Evolutionary conservation across 2,888 invertebrate genomes (phyloP), one percentile per base, ranked within the genome.

Genomic region (Campoplex capitator): DNA sequence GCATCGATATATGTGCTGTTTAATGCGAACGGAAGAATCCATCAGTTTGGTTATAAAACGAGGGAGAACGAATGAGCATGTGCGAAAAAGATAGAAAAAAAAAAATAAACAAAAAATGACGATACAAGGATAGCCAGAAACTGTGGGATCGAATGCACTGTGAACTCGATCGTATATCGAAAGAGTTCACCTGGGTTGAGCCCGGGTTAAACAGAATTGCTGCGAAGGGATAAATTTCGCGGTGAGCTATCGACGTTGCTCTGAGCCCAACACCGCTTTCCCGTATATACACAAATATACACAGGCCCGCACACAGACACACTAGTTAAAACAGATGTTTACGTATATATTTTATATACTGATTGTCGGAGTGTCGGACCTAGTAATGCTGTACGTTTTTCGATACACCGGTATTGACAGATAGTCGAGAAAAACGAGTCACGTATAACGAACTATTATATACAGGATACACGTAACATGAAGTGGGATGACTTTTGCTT

Each of bases 171-270:
- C 54, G 54, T 74, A 42, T 56, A 82, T 82, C 42, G 74, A 74
- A 67, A 65, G 54, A 54, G 32, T 7, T 32, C 32, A 23, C 38
- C 28, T 51, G 45, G 11, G 23, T 74, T 56, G 48, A 82, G 67
- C 65, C 48, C 65, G 78, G 82, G 83, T 86, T 89, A 4, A 89
- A 88, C 87, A 82, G 89, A 87, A 88, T 88, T 84, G 85, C 74
- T 84, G 81, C 85, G 88, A 56, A 80, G 71, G 82, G 84, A 89
- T 89, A 88, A 88, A 89, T 89, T 88, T 88, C 77, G 88, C 67
- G 86, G 88, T 88, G 71, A 84, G 76, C 62, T 77, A 79, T 85
- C 70, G 82, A 88, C 74, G 77, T 75, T 45, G 23, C 45, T 11
- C 45, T 13, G 32, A 51, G n/a, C 42, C 62, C 71, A 58, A 16